Conservation (phyloP, 2,888 invertebrate species). For the Hoplodrina ambigua region DNA sequence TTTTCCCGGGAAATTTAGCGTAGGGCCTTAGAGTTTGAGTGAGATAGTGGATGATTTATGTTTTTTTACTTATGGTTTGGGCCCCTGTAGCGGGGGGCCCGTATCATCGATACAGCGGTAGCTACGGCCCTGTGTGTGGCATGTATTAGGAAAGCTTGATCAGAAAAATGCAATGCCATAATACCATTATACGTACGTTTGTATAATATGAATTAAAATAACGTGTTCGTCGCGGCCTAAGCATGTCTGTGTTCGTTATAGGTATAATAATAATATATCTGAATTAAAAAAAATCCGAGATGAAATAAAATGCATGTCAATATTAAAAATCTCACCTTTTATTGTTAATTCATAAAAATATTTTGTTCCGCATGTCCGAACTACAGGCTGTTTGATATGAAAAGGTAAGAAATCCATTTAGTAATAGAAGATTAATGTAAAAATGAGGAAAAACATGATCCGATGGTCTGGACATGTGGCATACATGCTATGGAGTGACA, state of each 20-base stretch:
- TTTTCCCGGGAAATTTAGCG: too few relatives aligned
- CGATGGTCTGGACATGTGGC: conserved; percentile 45
- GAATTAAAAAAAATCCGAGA: background rate
- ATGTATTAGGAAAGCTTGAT: too few relatives aligned
- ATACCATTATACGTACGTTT: too few relatives aligned
- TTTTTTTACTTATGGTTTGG: too few relatives aligned
- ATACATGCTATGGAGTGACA: conserved; percentile 20
- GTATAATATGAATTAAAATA: background rate
- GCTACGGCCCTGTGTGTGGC: too few relatives aligned
- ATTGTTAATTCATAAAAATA: conserved; percentile 50
- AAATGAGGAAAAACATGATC: conserved; percentile 33
- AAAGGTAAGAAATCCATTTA: conserved; percentile 60
- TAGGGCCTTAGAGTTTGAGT: too few relatives aligned
- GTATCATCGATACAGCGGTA: too few relatives aligned
- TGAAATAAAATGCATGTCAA: conserved; percentile 36
- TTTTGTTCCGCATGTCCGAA: conserved; percentile 63
- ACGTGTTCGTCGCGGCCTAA: conserved; percentile 9
- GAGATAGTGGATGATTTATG: too few relatives aligned
- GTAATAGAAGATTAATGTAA: conserved; percentile 29
- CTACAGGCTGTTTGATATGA: conserved; percentile 58
- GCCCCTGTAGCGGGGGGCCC: too few relatives aligned
- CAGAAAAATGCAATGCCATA: too few relatives aligned
- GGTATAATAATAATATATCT: background rate
- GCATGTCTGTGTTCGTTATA: conserved; percentile 31
- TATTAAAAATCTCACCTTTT: conserved; percentile 10